Evolutionary conservation across 2,888 invertebrate species (phyloP).

Genomic region (Cephus nigrinus): DNA sequence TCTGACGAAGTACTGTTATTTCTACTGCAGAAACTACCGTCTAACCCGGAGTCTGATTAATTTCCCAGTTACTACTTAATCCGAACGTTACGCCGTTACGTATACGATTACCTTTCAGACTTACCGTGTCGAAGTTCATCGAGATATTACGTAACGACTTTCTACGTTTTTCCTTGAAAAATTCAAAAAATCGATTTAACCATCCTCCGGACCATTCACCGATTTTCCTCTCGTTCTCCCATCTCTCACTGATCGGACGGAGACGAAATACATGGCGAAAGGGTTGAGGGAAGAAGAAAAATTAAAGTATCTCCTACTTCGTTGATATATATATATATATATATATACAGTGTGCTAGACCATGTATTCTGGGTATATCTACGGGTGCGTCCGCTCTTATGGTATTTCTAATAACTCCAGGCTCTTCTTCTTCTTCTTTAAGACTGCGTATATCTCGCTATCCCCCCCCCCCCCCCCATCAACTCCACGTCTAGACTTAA

Average conservation of each 20-base stretch:
- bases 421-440: conserved; percentile 20
- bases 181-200: not conserved
- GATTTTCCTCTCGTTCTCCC: not conserved
- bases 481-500: conserved; percentile 46
- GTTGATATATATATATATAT: not conserved
- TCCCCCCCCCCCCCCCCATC: conserved; percentile 20
- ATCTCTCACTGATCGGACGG: not conserved
- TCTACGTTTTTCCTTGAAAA: not conserved
- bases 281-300: not conserved
- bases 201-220: not conserved
- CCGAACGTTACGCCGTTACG: not conserved
- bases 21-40: not conserved
- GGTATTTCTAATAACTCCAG: conserved; percentile 59
- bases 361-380: not conserved
- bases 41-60: not conserved
- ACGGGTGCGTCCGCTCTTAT: conserved; percentile 29
- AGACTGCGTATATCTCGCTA: conserved; percentile 9
- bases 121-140: not conserved
- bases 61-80: not conserved
- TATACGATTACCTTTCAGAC: not conserved
- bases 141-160: not conserved
- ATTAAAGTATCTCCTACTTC: not conserved
- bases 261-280: not conserved
- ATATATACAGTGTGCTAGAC: not conserved
- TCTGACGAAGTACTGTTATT: not conserved